phyloP scores from a whole-genome alignment of 2,888 invertebrate genomes.

The Vesta saturnalis region DNA sequence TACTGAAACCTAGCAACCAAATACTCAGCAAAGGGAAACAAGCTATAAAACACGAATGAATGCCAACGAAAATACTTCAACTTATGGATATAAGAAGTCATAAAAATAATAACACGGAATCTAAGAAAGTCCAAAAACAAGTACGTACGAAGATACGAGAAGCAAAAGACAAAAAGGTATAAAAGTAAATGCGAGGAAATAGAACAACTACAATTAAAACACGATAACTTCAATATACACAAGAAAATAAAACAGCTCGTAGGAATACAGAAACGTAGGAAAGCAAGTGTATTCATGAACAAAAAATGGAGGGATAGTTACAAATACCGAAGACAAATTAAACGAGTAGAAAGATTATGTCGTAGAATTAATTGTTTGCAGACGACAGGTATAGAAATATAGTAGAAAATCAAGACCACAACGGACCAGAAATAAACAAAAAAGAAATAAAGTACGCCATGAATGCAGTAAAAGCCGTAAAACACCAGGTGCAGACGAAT shows the following conservation, averaged over 20 bases:
- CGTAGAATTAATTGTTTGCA: too few relatives aligned
- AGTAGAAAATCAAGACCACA: not conserved
- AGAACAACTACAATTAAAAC: too few relatives aligned
- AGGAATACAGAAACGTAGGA: not conserved
- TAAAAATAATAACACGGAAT: not conserved
- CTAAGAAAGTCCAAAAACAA: too few relatives aligned
- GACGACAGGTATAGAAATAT: not conserved
- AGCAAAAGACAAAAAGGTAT: not conserved
- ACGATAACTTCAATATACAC: not conserved
- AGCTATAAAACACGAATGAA: too few relatives aligned
- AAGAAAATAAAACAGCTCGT: not conserved
- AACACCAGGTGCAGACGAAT: not conserved
- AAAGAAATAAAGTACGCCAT: not conserved
- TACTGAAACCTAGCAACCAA: not conserved
- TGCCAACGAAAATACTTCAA: not conserved
- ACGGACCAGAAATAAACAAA: too few relatives aligned
- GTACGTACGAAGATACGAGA: too few relatives aligned
- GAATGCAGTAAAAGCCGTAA: not conserved
- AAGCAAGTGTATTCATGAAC: too few relatives aligned
- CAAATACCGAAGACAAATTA: too few relatives aligned
- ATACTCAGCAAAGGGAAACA: not conserved
- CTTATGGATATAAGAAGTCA: not conserved
- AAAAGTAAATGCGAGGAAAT: not conserved
- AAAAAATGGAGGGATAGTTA: too few relatives aligned
- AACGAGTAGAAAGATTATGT: too few relatives aligned